Base-by-base conservation (phyloP, 2,888 invertebrate species). In the Lypha dubia region DNA sequence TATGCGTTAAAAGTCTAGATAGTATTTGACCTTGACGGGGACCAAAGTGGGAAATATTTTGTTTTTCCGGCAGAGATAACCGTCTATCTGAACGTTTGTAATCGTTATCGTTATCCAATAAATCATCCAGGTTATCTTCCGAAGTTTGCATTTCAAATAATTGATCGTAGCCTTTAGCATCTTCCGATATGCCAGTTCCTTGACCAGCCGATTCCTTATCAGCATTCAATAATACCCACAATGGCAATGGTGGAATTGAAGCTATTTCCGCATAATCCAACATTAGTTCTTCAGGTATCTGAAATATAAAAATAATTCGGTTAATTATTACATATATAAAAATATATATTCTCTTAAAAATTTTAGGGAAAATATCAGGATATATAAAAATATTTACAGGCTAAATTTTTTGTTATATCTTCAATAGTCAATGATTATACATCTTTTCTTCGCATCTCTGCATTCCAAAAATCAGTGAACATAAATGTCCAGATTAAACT, bases 201-300 rank as follows among this genome's bases (percentile, higher is more conserved):
- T 88, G 88, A 0, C 90, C 89, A 4, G 94, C 93, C n/a, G 95
- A 94, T 92, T 97, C 97, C 88, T 96, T 96, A 91, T 99, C 99
- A 0, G 99, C 99, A 38, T 97, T 97, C 8, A 99, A 93, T 1
- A 99, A 93, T 3, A 98, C 98, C 97, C 98, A 99, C 22, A 99
- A 93, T 0, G 99, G 99, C 70, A 99, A 93, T 0, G 99, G 99
- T 0, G 99, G 98, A 87, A 99, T 98, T n/a, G 99, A 98, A 1
- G 97, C 97, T 82, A 99, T 96, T 92, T 99, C 99, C 0, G 98
- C 97, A 90, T 98, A 98, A 92, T 98, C 98, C 73, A 98, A 92
- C 86, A 96, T 97, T 49, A 98, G 93, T 89, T 98, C 98, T 90
- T 98, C 97, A 0, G 96, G 96, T 88, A 96, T 96, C 93, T 86